Evolutionary conservation across 2,113 vertebrate genomes (phyloP).

Genomic region (Lonchura striata): DNA sequence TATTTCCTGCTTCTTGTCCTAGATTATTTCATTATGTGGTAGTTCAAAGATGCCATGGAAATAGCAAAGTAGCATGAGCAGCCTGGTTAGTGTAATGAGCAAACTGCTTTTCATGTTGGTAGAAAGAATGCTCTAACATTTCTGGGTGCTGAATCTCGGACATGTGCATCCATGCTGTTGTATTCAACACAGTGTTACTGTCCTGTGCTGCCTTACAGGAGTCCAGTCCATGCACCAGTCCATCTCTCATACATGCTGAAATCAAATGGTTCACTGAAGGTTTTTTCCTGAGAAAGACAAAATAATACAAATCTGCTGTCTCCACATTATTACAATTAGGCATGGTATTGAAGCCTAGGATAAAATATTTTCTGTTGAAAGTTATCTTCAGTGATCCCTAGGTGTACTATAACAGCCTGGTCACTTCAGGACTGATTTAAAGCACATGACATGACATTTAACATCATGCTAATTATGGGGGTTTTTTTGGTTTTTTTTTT

Average conservation of each 20-base stretch:
- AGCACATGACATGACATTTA: not conserved
- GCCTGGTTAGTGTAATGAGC: not conserved
- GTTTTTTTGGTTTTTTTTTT: not conserved
- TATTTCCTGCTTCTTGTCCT: not conserved
- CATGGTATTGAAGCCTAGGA: not conserved
- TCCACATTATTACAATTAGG: not conserved
- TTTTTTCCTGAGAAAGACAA: not conserved
- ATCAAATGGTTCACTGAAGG: not conserved
- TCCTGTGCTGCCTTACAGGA: not conserved
- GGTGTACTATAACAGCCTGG: not conserved
- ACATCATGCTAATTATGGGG: not conserved
- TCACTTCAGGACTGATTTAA: not conserved
- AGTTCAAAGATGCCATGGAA: not conserved
- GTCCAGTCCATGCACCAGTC: not conserved
- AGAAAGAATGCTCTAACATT: not conserved
- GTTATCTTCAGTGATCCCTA: not conserved
- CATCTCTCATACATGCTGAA: not conserved
- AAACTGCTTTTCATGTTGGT: not conserved
- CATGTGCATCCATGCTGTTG: not conserved
- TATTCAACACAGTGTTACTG: not conserved
- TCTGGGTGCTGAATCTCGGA: not conserved
- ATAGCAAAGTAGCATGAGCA: not conserved
- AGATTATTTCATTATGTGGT: not conserved
- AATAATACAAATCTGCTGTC: not conserved
- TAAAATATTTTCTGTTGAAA: not conserved